These are phyloP conservation scores for Gila robusta DNA, from an alignment of 2,797 vertebrate species.

Conservation along the genomic window DNA sequence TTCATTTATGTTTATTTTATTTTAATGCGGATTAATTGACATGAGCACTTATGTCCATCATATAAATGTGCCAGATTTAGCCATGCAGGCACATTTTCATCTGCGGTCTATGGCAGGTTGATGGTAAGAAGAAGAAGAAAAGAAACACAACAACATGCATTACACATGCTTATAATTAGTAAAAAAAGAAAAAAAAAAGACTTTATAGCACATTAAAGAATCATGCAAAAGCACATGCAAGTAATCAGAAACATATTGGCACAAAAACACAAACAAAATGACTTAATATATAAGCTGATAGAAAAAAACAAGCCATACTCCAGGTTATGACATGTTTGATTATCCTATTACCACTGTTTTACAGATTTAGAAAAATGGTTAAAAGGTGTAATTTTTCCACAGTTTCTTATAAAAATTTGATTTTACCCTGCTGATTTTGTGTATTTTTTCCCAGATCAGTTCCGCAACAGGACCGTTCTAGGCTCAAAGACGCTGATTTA, in stretches of 20 bases:
- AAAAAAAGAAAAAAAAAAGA: background rate
- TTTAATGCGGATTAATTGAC: background rate
- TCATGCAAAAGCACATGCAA: background rate
- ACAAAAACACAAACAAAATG: background rate
- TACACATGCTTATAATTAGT: background rate
- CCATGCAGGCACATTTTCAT: background rate
- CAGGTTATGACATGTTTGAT: background rate
- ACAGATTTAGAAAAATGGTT: background rate
- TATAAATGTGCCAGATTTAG: background rate
- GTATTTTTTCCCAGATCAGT: background rate
- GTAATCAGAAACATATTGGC: background rate
- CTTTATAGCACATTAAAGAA: background rate
- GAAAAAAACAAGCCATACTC: background rate
- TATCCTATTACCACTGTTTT: background rate
- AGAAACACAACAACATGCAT: background rate
- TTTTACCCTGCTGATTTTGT: background rate
- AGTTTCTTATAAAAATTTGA: background rate
- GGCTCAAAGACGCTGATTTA: constrained; percentile 56
- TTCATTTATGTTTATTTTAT: background rate
- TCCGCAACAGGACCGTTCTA: background rate
- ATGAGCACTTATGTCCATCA: background rate
- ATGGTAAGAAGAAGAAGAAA: background rate
- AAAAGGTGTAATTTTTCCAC: background rate
- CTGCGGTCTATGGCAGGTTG: background rate
- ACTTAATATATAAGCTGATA: background rate